Evolutionary conservation across 1,140 invertebrate species (phyloP).

Genomic region (Centruroides sculpturatus): DNA sequence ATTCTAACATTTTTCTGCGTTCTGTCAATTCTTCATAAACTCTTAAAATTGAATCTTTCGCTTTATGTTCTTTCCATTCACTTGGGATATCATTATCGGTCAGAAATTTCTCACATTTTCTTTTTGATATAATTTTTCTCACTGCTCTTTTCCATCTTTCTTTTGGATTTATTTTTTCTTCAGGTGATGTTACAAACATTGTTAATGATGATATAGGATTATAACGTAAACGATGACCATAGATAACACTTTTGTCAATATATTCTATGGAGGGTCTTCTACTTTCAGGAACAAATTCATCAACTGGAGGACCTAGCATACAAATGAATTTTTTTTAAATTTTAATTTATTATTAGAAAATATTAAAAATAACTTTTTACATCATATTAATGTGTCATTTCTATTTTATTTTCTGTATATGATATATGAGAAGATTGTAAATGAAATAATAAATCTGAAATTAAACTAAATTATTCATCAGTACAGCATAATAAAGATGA

Average conservation of each 20-base stretch:
- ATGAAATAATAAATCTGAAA: too few species aligned
- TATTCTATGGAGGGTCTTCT: not conserved
- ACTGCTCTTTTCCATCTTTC: constrained; percentile 11
- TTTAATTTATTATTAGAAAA: too few species aligned
- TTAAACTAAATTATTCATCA: too few species aligned
- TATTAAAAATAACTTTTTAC: too few species aligned
- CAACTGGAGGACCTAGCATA: not conserved
- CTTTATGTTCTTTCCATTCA: constrained; percentile 6
- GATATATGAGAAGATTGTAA: too few species aligned
- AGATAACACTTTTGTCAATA: not conserved
- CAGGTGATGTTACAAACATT: too few species aligned
- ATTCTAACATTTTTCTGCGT: constrained; percentile 9
- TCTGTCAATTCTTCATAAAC: constrained; percentile 13
- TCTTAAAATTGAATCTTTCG: constrained; percentile 4
- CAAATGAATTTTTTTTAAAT: too few species aligned
- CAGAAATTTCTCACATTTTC: not conserved
- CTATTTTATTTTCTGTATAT: too few species aligned
- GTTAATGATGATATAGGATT: not conserved
- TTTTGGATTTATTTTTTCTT: not conserved
- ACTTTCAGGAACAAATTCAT: not conserved
- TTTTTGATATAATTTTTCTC: not conserved
- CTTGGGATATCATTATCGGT: not conserved
- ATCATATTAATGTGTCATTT: too few species aligned
- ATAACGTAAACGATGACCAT: constrained; percentile 3
- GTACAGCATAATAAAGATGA: too few species aligned